Conservation (phyloP, 2,113 vertebrate species). For the Oceanodroma tethys region DNA sequence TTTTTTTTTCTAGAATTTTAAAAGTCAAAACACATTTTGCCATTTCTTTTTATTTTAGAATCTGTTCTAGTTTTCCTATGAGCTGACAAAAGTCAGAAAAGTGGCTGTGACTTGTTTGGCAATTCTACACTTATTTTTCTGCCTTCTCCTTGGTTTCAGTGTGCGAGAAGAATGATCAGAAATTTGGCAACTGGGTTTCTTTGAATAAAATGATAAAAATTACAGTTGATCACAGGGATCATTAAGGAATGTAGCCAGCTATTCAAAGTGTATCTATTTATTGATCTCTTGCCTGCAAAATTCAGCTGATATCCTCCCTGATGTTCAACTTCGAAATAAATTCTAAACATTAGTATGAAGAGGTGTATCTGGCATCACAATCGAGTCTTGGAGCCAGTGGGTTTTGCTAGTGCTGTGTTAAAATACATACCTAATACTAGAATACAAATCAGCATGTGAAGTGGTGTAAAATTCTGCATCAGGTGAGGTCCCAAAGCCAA, state of each 20-base stretch:
- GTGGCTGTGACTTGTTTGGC: not conserved
- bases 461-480: not conserved
- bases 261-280: not conserved
- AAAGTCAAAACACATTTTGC: not conserved
- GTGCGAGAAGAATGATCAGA: not conserved
- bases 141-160: not conserved
- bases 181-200: not conserved
- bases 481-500: not conserved
- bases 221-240: not conserved
- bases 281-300: not conserved
- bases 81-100: not conserved
- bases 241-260: not conserved
- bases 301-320: not conserved
- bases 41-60: not conserved
- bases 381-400: not conserved
- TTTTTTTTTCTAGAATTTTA: not conserved
- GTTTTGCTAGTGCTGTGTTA: not conserved
- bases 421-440: not conserved
- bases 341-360: not conserved
- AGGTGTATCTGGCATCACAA: not conserved
- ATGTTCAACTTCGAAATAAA: not conserved
- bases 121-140: not conserved
- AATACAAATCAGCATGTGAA: not conserved
- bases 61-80: not conserved
- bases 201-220: not conserved